Percentiles rank a stretch among this genome's conserved stretches.
phyloP scores from a whole-genome alignment of 2,888 invertebrate species.

The Acrobasis consociella region DNA sequence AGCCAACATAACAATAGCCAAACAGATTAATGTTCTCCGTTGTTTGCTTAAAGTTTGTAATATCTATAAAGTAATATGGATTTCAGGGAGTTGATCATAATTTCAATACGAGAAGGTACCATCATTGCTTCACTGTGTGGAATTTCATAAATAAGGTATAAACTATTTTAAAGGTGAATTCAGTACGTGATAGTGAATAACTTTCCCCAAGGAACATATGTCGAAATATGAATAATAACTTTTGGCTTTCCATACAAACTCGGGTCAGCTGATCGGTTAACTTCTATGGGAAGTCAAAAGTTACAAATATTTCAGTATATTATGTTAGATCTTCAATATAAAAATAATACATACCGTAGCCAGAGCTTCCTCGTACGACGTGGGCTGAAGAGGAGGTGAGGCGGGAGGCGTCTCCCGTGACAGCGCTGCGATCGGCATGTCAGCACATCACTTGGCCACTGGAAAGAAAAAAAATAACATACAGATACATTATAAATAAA shows the following conservation, averaged over 20 bases:
- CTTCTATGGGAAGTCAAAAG: too few species aligned
- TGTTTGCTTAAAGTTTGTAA: not conserved
- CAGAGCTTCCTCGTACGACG: constrained; percentile 69
- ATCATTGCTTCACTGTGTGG: not conserved
- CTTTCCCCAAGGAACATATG: too few species aligned
- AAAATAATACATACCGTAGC: constrained; percentile 59
- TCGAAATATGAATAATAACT: too few species aligned
- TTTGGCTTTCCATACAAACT: too few species aligned
- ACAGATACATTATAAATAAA: constrained; percentile 15
- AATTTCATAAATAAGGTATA: not conserved
- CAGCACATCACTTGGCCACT: constrained; percentile 65
- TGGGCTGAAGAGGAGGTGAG: constrained; percentile 60
- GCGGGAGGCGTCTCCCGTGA: constrained; percentile 65
- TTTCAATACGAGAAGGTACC: not conserved
- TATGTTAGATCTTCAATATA: too few species aligned
- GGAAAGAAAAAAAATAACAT: constrained; percentile 34
- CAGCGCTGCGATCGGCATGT: constrained; percentile 70
- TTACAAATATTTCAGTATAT: too few species aligned
- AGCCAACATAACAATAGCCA: constrained; percentile 5
- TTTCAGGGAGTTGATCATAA: not conserved
- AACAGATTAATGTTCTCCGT: not conserved
- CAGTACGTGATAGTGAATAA: too few species aligned
- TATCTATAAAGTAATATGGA: not conserved
- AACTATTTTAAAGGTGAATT: too few species aligned
- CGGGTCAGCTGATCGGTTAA: too few species aligned